Percentiles rank a stretch among this genome's conserved stretches.
Evolutionary conservation across 2,888 invertebrate species (phyloP).

Genomic region (Drosophila kokeensis): DNA sequence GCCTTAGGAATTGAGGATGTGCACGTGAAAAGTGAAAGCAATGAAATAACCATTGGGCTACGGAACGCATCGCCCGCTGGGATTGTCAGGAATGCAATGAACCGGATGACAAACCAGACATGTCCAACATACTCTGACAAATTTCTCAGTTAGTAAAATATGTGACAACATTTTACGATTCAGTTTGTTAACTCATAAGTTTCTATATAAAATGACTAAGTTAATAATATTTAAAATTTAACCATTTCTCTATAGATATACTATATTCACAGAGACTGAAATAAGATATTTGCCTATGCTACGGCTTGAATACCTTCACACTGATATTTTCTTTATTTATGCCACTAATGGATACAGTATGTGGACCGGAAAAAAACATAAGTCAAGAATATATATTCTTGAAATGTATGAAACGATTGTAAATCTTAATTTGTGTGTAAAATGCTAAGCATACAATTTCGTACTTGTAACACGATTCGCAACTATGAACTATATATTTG

Average conservation of each 20-base stretch:
- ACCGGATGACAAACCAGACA: not conserved
- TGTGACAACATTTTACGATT: not conserved
- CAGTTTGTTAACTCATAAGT: not conserved
- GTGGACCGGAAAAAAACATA: no score
- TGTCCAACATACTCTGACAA: not conserved
- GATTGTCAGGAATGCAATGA: not conserved
- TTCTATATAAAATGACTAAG: not conserved
- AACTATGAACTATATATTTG: not conserved
- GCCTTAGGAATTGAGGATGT: not conserved
- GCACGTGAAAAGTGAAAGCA: not conserved
- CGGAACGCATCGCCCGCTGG: not conserved
- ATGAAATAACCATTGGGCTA: not conserved
- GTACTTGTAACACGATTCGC: not conserved
- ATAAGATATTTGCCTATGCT: not conserved
- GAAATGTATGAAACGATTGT: no score
- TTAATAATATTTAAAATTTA: not conserved
- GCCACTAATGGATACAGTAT: no score
- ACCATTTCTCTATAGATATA: not conserved
- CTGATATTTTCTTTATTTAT: no score
- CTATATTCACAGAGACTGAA: not conserved
- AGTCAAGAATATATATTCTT: not conserved
- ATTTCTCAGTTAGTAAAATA: not conserved
- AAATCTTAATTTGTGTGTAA: no score
- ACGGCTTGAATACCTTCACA: not conserved
- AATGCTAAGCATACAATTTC: no score